phyloP scores from a whole-genome alignment of 2,113 vertebrate genomes.

The Takifugu bimaculatus region DNA sequence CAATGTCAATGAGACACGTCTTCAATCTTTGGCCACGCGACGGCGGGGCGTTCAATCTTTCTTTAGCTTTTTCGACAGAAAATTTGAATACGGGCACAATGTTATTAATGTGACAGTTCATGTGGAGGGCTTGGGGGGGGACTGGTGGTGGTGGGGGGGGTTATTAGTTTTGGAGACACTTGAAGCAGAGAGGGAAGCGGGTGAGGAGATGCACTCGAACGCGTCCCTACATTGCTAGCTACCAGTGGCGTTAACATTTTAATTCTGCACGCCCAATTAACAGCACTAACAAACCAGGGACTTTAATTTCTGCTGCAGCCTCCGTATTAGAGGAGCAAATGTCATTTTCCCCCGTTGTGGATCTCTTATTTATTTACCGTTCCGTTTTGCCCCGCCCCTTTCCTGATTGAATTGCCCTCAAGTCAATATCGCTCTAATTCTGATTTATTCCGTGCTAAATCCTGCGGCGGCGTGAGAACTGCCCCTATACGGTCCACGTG shows the following conservation, averaged over 20 bases:
- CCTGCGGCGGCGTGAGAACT: constrained; percentile 21
- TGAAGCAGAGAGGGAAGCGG: constrained; percentile 63
- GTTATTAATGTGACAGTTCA: constrained; percentile 96
- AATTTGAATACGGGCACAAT: constrained; percentile 96
- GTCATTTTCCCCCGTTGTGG: constrained; percentile 34
- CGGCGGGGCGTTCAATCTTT: constrained; percentile 98
- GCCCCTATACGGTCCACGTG: neutral
- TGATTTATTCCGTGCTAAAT: constrained; percentile 57
- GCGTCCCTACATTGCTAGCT: constrained; percentile 45
- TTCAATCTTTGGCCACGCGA: constrained; percentile 97
- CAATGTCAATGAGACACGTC: constrained; percentile 99
- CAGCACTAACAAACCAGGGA: constrained; percentile 70
- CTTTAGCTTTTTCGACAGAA: constrained; percentile 98
- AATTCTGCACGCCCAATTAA: constrained; percentile 73
- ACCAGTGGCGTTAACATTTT: constrained; percentile 64
- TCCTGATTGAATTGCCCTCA: constrained; percentile 53
- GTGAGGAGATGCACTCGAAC: constrained; percentile 55
- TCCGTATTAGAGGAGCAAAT: constrained; percentile 49
- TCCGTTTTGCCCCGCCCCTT: constrained; percentile 28
- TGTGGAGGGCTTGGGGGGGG: constrained; percentile 82
- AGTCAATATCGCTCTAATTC: constrained; percentile 57
- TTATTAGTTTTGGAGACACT: constrained; percentile 74
- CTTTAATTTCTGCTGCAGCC: constrained; percentile 62
- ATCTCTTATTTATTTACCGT: constrained; percentile 56
- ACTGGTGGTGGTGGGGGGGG: constrained; percentile 64